Conservation (phyloP, 2,888 invertebrate genomes). For the Limnephilus rhombicus region DNA sequence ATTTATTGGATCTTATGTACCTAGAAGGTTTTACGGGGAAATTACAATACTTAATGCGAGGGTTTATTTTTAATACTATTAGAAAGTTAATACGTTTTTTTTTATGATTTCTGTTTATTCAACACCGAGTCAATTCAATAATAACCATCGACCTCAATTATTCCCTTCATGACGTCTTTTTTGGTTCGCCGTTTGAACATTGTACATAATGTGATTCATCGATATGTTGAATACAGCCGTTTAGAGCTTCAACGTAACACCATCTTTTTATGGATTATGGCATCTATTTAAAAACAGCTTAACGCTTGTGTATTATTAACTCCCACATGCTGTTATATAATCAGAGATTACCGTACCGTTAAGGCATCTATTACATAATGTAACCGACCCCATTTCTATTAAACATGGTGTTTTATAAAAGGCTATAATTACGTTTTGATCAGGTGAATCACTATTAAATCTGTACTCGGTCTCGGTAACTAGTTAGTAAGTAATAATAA, state of each 20-base stretch:
- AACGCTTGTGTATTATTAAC: background rate
- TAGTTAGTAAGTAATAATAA: background rate
- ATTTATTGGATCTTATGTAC: constrained; percentile 30
- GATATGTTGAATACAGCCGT: too few species aligned
- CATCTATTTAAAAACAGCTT: background rate
- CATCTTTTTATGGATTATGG: background rate
- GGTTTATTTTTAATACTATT: background rate
- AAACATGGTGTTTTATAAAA: background rate
- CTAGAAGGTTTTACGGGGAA: constrained; percentile 17
- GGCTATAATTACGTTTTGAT: constrained; percentile 9
- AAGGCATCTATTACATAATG: background rate
- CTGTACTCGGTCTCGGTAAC: background rate
- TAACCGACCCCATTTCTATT: background rate
- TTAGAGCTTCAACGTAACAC: background rate
- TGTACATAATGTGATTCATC: too few species aligned
- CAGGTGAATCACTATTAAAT: background rate
- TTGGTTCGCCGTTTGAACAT: background rate
- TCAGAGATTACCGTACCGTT: background rate
- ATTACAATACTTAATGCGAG: background rate
- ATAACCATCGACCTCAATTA: background rate
- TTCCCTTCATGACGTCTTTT: background rate
- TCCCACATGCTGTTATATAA: background rate
- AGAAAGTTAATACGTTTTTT: background rate
- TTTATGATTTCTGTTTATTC: background rate
- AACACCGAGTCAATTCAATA: background rate